Conservation (phyloP, 2,113 vertebrate species). For the Numenius arquata region DNA sequence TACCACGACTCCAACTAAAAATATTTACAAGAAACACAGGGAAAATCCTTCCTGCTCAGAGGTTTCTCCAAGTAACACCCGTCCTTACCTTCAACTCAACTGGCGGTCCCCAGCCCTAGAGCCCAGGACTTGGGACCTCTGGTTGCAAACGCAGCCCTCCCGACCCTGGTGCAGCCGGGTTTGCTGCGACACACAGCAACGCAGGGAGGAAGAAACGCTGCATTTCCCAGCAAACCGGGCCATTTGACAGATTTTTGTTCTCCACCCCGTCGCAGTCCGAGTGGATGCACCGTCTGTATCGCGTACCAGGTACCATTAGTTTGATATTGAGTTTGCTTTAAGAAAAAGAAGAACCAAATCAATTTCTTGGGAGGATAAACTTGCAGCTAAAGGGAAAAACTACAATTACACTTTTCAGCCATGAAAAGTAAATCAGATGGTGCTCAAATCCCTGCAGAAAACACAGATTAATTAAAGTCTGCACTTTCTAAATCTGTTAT, state of each 20-base stretch:
- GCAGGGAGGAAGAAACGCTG: background rate
- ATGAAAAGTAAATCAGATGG: conserved; percentile 78
- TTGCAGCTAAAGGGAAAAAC: conserved; percentile 62
- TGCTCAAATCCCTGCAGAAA: conserved; percentile 78
- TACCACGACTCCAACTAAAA: background rate
- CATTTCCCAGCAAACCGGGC: background rate
- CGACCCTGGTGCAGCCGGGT: background rate
- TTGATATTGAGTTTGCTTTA: conserved; percentile 31
- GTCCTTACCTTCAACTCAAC: background rate
- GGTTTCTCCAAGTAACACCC: background rate
- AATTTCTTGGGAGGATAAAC: conserved; percentile 70
- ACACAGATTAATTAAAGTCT: conserved; percentile 81
- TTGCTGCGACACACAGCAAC: background rate
- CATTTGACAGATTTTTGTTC: background rate
- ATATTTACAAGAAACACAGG: background rate
- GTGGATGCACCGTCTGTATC: background rate
- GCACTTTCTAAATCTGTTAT: conserved; percentile 80
- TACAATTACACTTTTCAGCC: conserved; percentile 76
- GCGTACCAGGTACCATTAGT: background rate
- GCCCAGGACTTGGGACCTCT: fast-evolving
- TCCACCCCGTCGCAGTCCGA: background rate
- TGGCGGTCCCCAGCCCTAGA: background rate
- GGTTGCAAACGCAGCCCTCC: background rate
- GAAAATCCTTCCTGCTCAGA: background rate
- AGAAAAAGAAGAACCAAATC: conserved; percentile 54